A percentile compares a stretch with the other conserved stretches of the same genome.
phyloP scores from a whole-genome alignment of 1,140 invertebrate species.

The Procambarus virginalis region DNA sequence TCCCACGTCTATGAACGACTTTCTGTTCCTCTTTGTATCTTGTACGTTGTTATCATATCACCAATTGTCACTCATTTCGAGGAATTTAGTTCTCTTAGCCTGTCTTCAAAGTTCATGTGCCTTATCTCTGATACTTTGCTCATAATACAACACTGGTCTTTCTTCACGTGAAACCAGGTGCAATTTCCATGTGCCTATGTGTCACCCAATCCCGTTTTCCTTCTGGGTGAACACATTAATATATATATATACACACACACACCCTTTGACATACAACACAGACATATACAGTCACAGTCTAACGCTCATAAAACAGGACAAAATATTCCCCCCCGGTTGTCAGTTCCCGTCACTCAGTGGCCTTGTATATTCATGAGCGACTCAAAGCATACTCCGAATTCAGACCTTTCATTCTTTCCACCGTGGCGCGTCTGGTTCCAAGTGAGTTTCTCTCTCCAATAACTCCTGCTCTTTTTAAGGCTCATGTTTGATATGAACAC shows the following conservation, averaged over 20 bases:
- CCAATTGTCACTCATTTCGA: too few species aligned
- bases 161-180: too few species aligned
- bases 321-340: background rate
- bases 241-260: background rate
- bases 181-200: too few species aligned
- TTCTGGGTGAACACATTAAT: background rate
- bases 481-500: background rate
- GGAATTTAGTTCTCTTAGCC: too few species aligned
- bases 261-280: background rate
- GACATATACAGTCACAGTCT: background rate
- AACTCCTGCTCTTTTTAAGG: background rate
- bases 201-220: too few species aligned
- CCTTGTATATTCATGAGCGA: slow-evolving; percentile 4
- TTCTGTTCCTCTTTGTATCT: too few species aligned
- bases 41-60: too few species aligned
- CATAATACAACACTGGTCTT: too few species aligned
- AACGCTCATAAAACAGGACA: background rate
- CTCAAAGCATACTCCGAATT: background rate
- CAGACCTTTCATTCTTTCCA: background rate
- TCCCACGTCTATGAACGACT: too few species aligned
- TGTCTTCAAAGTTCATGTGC: too few species aligned
- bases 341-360: background rate
- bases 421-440: background rate
- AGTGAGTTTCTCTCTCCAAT: slow-evolving; percentile 9
- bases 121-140: too few species aligned